Evolutionary conservation across 2,797 vertebrate genomes (phyloP), one percentile per base, ranked within the genome.

Genomic region (Tragopan temminckii): DNA sequence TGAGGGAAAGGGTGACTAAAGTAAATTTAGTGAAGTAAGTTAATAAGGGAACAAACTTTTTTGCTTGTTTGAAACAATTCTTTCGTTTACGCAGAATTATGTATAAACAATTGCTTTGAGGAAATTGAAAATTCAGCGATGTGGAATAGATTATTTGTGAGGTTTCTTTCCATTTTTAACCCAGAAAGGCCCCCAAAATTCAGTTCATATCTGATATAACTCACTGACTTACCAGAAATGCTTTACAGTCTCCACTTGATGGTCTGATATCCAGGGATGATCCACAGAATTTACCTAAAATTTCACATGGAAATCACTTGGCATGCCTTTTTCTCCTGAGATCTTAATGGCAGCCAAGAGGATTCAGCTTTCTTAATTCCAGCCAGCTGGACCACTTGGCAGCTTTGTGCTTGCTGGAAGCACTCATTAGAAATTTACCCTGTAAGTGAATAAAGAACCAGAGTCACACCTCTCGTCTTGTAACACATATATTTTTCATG

Each of bases 301-400:
- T 93, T 90, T 88, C 69, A 69, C 9, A 14, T 66, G n/a, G 76
- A 64, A 91, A 66, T n/a, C n/a, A 84, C 64, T 76, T 95, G 80
- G 74, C 83, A 61, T 35, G 29, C 4, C 7, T 9, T 89, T 81
- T 42, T 58, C 78, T 91, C 88, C 38, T 1, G 45, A 72, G 88
- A 23, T 79, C 27, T 46, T 88, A 36, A 57, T 72, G 85, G 59
- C 36, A 58, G 42, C 21, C 62, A 68, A 75, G 58, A 11, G 8
- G 45, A 58, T 69, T 80, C 55, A 81, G 46, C 77, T 81, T 81
- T 19, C 43, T 55, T 31, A 3, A 27, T 52, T 88, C 46, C 67
- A 84, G 80, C 66, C 88, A 94, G 82, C 85, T 94, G 88, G 45
- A 59, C 69, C 58, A 84, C 79, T 81, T 85, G 71, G 76, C 42